Base-by-base conservation (phyloP, 2,797 vertebrate genomes). In the Enteromius trimaculatus region DNA sequence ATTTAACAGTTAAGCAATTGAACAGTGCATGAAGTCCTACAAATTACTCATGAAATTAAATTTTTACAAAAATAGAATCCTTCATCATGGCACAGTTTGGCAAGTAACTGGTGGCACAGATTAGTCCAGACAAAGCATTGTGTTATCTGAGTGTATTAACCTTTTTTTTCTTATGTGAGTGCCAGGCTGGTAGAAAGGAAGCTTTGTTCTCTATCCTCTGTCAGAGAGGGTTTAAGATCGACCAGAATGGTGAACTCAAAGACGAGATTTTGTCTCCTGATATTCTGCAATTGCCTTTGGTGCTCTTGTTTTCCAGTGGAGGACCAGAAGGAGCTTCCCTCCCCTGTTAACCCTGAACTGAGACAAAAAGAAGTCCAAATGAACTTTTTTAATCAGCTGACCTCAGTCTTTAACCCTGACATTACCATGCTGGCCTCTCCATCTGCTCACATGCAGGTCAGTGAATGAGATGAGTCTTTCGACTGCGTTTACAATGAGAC, bases 341-440 rank as follows among this genome's bases (percentile, higher is more conserved):
- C 96, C 53, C 95, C 96, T 0, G 95, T 98, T 87, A 99, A 96
- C 91, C 97, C 97, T 0, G 98, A 99, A 86, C 95, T 98, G 85
- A 95, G 96, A 82, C 97, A 99, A 86, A 99, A 98, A 89, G 98
- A 99, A 93, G 98, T 99, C 17, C 97, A 99, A 89, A 98, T 99
- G 97, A 99, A 99, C 92, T 99, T 99, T 92, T 96, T 98, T 87
- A 99, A 98, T 92, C 98, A 99, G 82, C 66, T 99, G 91, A 99
- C 97, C 29, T 98, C 98, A 26, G 97, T 99, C 88, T 99, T 99
- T 90, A 98, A 99, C 91, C 98, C 98, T 29, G 95, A 97, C 92
- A 94, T 97, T 77, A 94, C 95, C 0, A 88, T 95, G 6, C 93
- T 96, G 21, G 91, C 95, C 1, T 94, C 95, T 21, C 29, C 93